Evolutionary conservation across 2,888 invertebrate genomes (phyloP).

Genomic region (Lepidocyrtoides sp.): DNA sequence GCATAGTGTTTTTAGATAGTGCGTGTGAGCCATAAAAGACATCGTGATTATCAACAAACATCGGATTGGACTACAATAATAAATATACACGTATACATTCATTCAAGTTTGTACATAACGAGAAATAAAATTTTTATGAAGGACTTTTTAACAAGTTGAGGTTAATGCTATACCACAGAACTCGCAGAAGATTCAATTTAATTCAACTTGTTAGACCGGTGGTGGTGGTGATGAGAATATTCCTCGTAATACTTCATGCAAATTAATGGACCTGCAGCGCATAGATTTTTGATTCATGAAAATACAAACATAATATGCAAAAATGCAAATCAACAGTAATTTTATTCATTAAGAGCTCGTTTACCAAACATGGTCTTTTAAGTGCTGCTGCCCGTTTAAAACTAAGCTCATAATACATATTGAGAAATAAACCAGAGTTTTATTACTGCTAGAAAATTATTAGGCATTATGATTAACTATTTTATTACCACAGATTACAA

Average conservation of each 20-base stretch:
- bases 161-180: not conserved
- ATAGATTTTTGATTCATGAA: not conserved
- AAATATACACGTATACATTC: too few species aligned
- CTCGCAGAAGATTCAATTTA: conserved; percentile 15
- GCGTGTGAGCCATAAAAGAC: too few species aligned
- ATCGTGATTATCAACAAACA: not conserved
- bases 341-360: not conserved
- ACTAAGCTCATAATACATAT: not conserved
- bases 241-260: conserved; percentile 2
- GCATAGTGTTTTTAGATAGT: too few species aligned
- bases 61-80: not conserved
- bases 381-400: not conserved
- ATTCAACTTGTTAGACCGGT: conserved; percentile 28
- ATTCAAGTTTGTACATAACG: conserved; percentile 21
- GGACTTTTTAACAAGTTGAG: conserved; percentile 21
- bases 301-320: not conserved
- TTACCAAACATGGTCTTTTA: not conserved
- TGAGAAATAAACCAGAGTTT: too few species aligned
- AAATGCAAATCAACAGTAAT: not conserved
- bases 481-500: not conserved
- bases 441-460: too few species aligned
- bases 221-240: not conserved
- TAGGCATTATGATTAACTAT: not conserved
- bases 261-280: not conserved
- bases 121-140: conserved; percentile 1